These are phyloP conservation scores for Pteronura brasiliensis DNA, from an alignment of 2,113 vertebrate genomes.

Conservation along the genomic window DNA sequence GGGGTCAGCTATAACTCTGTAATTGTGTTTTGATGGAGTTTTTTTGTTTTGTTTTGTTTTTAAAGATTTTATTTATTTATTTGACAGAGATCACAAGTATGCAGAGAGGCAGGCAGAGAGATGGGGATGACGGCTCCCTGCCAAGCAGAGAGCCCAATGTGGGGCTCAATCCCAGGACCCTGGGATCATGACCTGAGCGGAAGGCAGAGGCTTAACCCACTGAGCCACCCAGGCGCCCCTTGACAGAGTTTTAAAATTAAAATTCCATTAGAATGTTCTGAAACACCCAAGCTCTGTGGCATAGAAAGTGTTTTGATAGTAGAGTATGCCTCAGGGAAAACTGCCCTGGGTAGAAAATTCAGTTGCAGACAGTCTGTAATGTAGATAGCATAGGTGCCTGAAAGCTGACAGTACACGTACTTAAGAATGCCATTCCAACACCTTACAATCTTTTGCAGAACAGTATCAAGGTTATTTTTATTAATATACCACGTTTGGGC, in stretches of 20 bases:
- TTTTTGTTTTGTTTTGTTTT: no score
- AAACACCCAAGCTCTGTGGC: constrained; percentile 17
- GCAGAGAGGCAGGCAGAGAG: no score
- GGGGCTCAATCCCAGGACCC: no score
- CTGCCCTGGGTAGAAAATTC: constrained; percentile 13
- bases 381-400: not conserved
- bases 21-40: constrained; percentile 4
- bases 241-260: constrained; percentile 59
- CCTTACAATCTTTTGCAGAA: constrained; percentile 21
- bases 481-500: constrained; percentile 23
- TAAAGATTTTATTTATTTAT: no score
- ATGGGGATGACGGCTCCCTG: no score
- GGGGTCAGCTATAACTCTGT: not conserved
- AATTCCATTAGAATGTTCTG: constrained; percentile 49
- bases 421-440: not conserved
- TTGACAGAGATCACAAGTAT: no score
- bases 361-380: not conserved
- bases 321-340: not conserved
- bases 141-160: no score
- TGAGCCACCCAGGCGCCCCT: no score
- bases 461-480: constrained; percentile 42
- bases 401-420: not conserved
- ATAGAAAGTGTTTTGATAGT: constrained; percentile 10
- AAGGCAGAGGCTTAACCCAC: no score
- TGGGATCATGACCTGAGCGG: no score